phyloP scores from a whole-genome alignment of 2,888 invertebrate species.

The Muschampia plurimacula region DNA sequence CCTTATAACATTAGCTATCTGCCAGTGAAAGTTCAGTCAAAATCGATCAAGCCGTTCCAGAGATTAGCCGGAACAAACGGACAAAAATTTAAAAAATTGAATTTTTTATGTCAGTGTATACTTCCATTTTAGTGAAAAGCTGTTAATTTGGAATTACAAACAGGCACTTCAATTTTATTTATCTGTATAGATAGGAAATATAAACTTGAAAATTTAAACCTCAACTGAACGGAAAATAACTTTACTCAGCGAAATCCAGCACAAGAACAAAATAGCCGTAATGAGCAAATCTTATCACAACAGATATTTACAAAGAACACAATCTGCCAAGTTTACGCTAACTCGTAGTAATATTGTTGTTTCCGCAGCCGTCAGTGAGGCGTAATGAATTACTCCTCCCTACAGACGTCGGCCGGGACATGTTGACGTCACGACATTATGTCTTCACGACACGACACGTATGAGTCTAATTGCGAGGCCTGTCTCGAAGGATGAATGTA shows the following conservation, averaged over 20 bases:
- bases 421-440: constrained; percentile 7
- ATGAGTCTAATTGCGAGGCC: constrained; percentile 3
- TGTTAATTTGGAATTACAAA: too few species aligned
- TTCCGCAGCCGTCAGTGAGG: background rate
- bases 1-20: too few species aligned
- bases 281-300: background rate
- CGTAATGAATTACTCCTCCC: constrained; percentile 8
- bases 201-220: too few species aligned
- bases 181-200: too few species aligned
- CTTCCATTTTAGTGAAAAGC: too few species aligned
- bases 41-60: too few species aligned
- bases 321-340: constrained; percentile 3
- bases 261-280: background rate
- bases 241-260: background rate
- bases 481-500: background rate
- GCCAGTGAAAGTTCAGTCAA: too few species aligned
- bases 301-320: background rate
- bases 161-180: too few species aligned
- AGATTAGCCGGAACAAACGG: too few species aligned
- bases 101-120: too few species aligned
- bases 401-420: background rate
- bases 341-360: constrained; percentile 2
- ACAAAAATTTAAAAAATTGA: too few species aligned
- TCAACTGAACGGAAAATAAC: too few species aligned
- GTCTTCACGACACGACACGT: background rate